These are phyloP conservation scores for Cromileptes altivelis DNA, from an alignment of 2,113 vertebrate species.

Conservation along the genomic window DNA sequence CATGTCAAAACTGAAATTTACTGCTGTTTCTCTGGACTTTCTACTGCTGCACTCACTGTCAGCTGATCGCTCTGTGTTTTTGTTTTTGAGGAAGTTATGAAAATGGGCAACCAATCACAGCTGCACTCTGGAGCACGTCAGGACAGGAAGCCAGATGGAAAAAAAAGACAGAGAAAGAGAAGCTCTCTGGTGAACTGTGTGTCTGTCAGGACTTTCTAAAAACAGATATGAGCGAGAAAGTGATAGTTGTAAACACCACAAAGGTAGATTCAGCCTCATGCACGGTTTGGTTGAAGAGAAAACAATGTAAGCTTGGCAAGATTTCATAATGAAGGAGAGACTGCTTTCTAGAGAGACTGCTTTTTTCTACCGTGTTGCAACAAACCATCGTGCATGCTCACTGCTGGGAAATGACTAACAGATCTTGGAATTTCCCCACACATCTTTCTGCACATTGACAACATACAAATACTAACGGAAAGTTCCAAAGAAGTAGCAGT, in stretches of 20 bases:
- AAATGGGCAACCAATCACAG: slow-evolving; percentile 67
- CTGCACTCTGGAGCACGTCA: slow-evolving; percentile 39
- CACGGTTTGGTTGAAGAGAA: not conserved
- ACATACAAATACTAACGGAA: not conserved
- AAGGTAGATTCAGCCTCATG: not conserved
- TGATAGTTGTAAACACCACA: not conserved
- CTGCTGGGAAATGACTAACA: slow-evolving; percentile 54
- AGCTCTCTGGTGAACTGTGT: not conserved
- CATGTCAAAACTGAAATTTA: slow-evolving; percentile 6
- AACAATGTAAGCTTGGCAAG: not conserved
- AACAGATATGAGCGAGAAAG: slow-evolving; percentile 8
- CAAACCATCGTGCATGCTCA: not conserved
- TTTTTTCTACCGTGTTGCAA: slow-evolving; percentile 51
- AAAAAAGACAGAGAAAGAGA: not conserved
- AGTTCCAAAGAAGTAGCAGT: not conserved
- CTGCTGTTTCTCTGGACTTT: not conserved
- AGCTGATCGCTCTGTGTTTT: slow-evolving; percentile 67
- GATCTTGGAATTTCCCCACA: slow-evolving; percentile 51
- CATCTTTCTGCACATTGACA: not conserved
- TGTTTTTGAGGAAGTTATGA: slow-evolving; percentile 76
- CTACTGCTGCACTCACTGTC: slow-evolving; percentile 7
- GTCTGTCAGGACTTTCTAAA: not conserved
- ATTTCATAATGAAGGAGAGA: slow-evolving; percentile 11
- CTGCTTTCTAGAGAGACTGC: not conserved
- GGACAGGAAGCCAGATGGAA: slow-evolving; percentile 61